Evolutionary conservation across 2,888 invertebrate genomes (phyloP).

Genomic region (Tenthredo notha): DNA sequence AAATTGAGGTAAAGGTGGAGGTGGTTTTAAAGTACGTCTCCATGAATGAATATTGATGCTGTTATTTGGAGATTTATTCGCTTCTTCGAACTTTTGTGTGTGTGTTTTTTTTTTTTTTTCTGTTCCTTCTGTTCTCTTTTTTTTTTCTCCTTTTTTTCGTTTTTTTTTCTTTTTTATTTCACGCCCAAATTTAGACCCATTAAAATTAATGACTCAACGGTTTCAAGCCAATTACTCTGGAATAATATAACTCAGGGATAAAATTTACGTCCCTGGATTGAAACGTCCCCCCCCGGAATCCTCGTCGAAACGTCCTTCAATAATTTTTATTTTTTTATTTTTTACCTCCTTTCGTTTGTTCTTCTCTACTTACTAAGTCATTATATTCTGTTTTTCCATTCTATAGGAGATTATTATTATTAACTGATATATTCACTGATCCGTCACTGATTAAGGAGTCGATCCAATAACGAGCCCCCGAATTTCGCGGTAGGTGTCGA

Average conservation of each 20-base stretch:
- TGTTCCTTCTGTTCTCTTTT: not conserved
- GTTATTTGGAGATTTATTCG: slow-evolving; percentile 19
- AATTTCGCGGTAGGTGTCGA: not conserved
- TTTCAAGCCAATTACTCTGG: slow-evolving; percentile 32
- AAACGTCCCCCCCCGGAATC: not conserved
- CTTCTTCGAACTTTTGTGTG: not conserved
- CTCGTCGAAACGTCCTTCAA: not conserved
- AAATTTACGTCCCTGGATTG: not conserved
- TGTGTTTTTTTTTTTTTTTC: not conserved
- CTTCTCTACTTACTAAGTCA: not conserved
- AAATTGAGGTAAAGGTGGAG: not conserved
- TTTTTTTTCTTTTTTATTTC: not conserved
- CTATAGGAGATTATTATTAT: not conserved
- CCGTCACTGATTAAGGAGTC: not conserved
- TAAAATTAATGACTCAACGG: slow-evolving; percentile 39
- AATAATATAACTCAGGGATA: not conserved
- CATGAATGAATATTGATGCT: slow-evolving; percentile 19
- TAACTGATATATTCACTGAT: not conserved
- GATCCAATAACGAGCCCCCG: not conserved
- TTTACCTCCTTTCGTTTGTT: not conserved
- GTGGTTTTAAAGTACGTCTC: not conserved
- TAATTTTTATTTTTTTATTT: not conserved
- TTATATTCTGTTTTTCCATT: not conserved
- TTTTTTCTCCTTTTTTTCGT: not conserved
- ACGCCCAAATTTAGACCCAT: slow-evolving; percentile 14